Conservation (phyloP, 2,888 invertebrate genomes). For the Caenorhabditis angaria region DNA sequence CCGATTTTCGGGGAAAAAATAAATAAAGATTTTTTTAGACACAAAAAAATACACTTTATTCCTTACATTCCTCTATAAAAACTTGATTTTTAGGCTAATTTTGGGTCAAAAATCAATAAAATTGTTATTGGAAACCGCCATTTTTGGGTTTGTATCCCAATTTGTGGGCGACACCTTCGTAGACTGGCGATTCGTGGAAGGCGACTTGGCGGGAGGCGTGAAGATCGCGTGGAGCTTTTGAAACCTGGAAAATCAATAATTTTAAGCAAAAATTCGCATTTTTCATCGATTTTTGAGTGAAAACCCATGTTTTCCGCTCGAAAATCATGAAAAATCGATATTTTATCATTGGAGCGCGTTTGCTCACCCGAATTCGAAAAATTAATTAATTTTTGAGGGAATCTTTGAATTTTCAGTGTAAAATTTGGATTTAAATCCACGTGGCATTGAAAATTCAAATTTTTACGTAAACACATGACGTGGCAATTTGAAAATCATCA, state of each 20-base stretch:
- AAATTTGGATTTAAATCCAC: too few species aligned
- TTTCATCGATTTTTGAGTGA: too few species aligned
- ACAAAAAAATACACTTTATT: conserved; percentile 6
- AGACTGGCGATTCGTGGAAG: conserved; percentile 60
- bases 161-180: conserved; percentile 66
- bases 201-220: conserved; percentile 52
- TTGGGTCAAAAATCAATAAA: not conserved
- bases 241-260: conserved; percentile 56
- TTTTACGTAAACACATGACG: too few species aligned
- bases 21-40: not conserved
- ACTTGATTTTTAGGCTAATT: not conserved
- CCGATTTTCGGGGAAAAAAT: not conserved
- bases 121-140: conserved; percentile 59
- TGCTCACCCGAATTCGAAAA: too few species aligned
- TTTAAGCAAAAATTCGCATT: too few species aligned
- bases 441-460: too few species aligned
- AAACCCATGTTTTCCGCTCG: too few species aligned
- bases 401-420: too few species aligned
- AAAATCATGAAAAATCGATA: too few species aligned
- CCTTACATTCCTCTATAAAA: conserved; percentile 7
- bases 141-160: conserved; percentile 65
- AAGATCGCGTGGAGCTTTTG: conserved; percentile 45
- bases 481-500: too few species aligned
- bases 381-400: too few species aligned
- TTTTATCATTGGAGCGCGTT: too few species aligned